These are phyloP conservation scores for Isoperla grammatica DNA, from an alignment of 2,888 invertebrate species.

Conservation along the genomic window DNA sequence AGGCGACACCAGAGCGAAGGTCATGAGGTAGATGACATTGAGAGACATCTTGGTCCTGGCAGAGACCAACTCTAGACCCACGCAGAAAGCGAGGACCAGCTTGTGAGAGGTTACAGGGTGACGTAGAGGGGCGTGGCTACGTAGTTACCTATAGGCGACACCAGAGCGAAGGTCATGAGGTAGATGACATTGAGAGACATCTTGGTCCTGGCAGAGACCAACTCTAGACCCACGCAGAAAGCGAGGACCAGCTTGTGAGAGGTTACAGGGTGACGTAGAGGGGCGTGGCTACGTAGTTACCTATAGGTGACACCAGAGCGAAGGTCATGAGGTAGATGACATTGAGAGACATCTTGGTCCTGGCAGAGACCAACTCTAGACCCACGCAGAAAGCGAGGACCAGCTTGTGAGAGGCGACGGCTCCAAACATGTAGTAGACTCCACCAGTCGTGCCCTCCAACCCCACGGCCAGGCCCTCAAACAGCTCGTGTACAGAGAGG, in stretches of 20 bases:
- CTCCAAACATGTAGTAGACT: conserved; percentile 77
- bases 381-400: conserved; percentile 87
- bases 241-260: conserved; percentile 84
- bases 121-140: too few species aligned
- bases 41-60: conserved; percentile 59
- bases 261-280: too few species aligned
- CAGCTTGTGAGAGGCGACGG: conserved; percentile 77
- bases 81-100: conserved; percentile 80
- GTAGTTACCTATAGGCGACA: conserved; percentile 67
- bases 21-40: conserved; percentile 61
- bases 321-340: conserved; percentile 67
- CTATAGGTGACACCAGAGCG: conserved; percentile 73
- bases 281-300: conserved; percentile 45
- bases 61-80: conserved; percentile 75
- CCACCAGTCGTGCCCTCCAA: conserved; percentile 57
- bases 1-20: conserved; percentile 75
- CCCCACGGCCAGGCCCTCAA: conserved; percentile 80
- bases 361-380: conserved; percentile 69
- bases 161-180: conserved; percentile 68
- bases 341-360: conserved; percentile 56
- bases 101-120: conserved; percentile 82
- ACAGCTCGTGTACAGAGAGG: conserved; percentile 77
- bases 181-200: conserved; percentile 57
- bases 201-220: conserved; percentile 65
- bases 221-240: conserved; percentile 81